phyloP scores from a whole-genome alignment of 2,113 vertebrate species.

The Ia io region DNA sequence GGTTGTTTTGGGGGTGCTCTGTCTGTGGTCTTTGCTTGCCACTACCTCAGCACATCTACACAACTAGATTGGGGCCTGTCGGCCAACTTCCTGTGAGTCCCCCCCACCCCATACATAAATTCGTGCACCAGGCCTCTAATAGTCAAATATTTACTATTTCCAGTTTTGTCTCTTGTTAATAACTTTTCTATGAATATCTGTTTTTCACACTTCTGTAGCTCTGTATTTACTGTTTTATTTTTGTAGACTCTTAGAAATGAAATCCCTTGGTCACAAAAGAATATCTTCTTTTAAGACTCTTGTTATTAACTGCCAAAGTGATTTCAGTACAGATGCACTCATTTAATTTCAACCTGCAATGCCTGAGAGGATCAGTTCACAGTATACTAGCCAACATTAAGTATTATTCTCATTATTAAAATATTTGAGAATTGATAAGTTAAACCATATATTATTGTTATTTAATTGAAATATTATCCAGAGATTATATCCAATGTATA shows the following conservation, averaged over 20 bases:
- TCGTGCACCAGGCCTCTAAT: no score
- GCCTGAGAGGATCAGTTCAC: not conserved
- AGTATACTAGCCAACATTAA: not conserved
- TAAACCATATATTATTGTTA: not conserved
- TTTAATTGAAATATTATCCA: not conserved
- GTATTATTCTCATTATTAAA: slow-evolving; percentile 7
- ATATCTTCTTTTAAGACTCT: not conserved
- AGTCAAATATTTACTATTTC: not conserved
- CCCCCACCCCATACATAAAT: no score
- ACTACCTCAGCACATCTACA: no score
- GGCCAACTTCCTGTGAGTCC: no score
- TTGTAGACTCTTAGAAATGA: not conserved
- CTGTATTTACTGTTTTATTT: not conserved
- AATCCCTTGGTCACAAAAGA: not conserved
- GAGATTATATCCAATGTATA: not conserved
- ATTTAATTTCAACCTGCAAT: not conserved
- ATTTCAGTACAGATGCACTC: not conserved
- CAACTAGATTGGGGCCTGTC: no score
- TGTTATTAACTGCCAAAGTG: not conserved
- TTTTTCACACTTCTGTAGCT: not conserved
- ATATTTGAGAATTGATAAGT: not conserved
- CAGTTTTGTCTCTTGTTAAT: not conserved
- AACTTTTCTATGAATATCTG: not conserved
- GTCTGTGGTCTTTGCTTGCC: no score
- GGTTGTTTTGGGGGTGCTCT: no score